Evolutionary conservation across 2,797 vertebrate species (phyloP).

Genomic region (Pipistrellus pygmaeus): DNA sequence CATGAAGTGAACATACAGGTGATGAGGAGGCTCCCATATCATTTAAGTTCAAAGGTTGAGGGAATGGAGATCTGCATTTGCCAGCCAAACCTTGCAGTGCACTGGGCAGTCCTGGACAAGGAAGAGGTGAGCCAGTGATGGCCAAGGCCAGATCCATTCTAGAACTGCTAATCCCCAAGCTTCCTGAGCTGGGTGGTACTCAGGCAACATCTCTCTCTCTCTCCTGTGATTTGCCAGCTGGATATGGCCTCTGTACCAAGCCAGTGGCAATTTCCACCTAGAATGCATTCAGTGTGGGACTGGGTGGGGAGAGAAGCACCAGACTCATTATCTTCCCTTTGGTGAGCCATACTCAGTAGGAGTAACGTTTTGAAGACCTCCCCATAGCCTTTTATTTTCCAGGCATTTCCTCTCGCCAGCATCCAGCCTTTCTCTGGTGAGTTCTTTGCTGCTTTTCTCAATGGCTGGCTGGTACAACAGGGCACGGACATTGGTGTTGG

Average conservation of each 20-base stretch:
- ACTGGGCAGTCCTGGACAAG: background rate
- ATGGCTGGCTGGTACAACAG: background rate
- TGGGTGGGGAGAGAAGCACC: background rate
- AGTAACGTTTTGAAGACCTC: background rate
- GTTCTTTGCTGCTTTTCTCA: background rate
- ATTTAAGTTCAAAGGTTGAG: background rate
- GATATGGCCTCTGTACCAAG: background rate
- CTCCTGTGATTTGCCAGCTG: background rate
- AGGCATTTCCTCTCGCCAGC: background rate
- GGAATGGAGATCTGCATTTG: accelerated
- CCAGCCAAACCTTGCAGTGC: too few relatives aligned
- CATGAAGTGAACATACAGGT: background rate
- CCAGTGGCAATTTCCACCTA: background rate
- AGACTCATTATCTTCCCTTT: background rate
- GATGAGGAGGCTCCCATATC: background rate
- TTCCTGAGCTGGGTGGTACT: background rate
- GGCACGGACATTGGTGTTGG: accelerated
- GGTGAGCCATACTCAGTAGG: background rate
- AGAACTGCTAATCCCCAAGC: background rate
- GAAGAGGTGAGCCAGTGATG: background rate
- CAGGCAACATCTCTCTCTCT: background rate
- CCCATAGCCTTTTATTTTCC: background rate
- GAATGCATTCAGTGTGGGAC: background rate
- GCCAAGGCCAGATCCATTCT: background rate
- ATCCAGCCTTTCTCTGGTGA: background rate